Evolutionary conservation across 2,113 vertebrate genomes (phyloP).

Genomic region (Nyctereutes procyonoides): DNA sequence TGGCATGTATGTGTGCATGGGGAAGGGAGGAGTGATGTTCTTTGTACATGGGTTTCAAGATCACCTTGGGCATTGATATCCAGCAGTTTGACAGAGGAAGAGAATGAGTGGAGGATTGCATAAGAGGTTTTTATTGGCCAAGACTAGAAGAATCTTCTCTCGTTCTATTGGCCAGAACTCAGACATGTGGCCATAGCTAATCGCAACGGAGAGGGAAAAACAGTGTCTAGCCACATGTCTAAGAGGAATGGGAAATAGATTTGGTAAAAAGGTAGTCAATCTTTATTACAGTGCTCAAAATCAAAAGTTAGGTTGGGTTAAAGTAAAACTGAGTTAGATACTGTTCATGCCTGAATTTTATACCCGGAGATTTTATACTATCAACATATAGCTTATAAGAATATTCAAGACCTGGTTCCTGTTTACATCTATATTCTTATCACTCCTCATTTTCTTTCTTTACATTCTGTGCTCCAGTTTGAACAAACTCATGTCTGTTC

Average conservation of each 20-base stretch:
- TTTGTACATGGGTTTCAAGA: not conserved
- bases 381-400: not conserved
- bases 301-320: not conserved
- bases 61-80: not conserved
- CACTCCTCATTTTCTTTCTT: not conserved
- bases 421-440: not conserved
- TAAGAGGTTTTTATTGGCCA: not conserved
- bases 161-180: not conserved
- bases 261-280: not conserved
- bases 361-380: not conserved
- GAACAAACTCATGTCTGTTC: not conserved
- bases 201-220: not conserved
- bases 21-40: not conserved
- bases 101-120: fast-evolving
- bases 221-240: not conserved
- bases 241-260: not conserved
- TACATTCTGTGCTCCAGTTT: not conserved
- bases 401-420: not conserved
- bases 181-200: not conserved
- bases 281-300: not conserved
- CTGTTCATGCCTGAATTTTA: not conserved
- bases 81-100: not conserved
- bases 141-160: not conserved
- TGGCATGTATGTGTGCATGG: not conserved
- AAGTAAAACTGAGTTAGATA: not conserved